phyloP scores from a whole-genome alignment of 2,888 invertebrate species.

The Antitype chi region DNA sequence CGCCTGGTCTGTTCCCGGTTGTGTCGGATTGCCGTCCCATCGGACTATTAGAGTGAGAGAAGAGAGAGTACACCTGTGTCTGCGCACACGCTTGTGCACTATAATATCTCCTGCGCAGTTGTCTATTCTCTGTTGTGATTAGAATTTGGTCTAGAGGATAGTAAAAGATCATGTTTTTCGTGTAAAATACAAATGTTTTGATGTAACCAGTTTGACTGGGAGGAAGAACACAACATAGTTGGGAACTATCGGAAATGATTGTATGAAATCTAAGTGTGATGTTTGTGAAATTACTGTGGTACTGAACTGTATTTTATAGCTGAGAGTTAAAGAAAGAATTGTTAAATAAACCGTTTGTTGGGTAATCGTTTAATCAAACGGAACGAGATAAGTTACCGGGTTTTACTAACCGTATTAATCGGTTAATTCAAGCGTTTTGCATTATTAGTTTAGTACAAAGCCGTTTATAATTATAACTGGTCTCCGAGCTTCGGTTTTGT shows the following conservation, averaged over 20 bases:
- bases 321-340: neutral
- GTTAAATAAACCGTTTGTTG: neutral
- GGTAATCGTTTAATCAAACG: too few species aligned
- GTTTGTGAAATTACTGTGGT: neutral
- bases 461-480: neutral
- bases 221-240: conserved; percentile 22
- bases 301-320: neutral
- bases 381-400: neutral
- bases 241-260: conserved; percentile 2
- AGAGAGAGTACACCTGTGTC: neutral
- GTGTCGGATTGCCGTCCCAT: neutral
- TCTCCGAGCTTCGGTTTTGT: neutral
- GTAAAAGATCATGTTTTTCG: neutral
- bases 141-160: neutral
- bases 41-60: neutral
- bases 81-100: neutral
- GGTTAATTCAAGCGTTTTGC: neutral
- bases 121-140: neutral
- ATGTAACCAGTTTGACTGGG: conserved; percentile 38
- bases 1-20: neutral
- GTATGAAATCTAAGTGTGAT: neutral
- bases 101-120: neutral
- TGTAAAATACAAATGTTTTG: neutral
- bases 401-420: neutral
- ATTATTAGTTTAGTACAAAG: neutral